Percentiles rank a stretch among this genome's conserved stretches.
Evolutionary conservation across 2,888 invertebrate genomes (phyloP).

Genomic region (Bellardia bayeri): DNA sequence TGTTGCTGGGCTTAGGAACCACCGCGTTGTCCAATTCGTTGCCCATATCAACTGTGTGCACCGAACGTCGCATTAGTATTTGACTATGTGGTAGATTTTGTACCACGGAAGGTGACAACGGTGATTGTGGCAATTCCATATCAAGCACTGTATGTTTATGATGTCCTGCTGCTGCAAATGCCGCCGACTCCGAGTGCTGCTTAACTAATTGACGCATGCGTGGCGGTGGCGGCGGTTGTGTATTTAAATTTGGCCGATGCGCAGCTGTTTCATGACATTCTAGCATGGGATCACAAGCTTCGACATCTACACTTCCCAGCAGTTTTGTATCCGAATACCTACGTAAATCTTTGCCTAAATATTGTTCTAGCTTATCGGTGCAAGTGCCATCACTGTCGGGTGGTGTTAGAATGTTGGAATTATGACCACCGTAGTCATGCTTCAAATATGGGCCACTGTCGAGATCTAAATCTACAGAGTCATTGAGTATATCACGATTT

Average conservation of each 20-base stretch:
- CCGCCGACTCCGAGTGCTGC: constrained; percentile 80
- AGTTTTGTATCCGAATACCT: constrained; percentile 84
- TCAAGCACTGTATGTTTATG: constrained; percentile 78
- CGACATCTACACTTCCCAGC: constrained; percentile 76
- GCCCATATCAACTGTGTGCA: constrained; percentile 79
- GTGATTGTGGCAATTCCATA: constrained; percentile 80
- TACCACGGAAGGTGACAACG: constrained; percentile 79
- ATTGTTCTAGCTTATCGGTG: constrained; percentile 77
- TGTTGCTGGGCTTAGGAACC: constrained; percentile 58
- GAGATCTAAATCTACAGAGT: constrained; percentile 78
- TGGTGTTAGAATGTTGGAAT: constrained; percentile 81
- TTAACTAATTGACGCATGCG: constrained; percentile 77
- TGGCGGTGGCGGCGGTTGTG: constrained; percentile 59
- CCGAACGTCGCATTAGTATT: constrained; percentile 79
- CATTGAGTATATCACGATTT: constrained; percentile 84
- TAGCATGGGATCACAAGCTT: constrained; percentile 74
- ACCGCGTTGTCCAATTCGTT: constrained; percentile 41
- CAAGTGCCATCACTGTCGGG: constrained; percentile 76
- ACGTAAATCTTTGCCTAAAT: constrained; percentile 81
- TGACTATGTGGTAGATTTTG: constrained; percentile 72
- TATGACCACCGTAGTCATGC: constrained; percentile 76
- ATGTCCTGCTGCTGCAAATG: constrained; percentile 77
- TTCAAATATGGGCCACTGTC: constrained; percentile 71
- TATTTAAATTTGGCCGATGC: constrained; percentile 50
- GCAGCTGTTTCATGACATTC: constrained; percentile 60